Base-by-base conservation (phyloP, 2,888 invertebrate genomes). In the Yponomeuta cagnagella region DNA sequence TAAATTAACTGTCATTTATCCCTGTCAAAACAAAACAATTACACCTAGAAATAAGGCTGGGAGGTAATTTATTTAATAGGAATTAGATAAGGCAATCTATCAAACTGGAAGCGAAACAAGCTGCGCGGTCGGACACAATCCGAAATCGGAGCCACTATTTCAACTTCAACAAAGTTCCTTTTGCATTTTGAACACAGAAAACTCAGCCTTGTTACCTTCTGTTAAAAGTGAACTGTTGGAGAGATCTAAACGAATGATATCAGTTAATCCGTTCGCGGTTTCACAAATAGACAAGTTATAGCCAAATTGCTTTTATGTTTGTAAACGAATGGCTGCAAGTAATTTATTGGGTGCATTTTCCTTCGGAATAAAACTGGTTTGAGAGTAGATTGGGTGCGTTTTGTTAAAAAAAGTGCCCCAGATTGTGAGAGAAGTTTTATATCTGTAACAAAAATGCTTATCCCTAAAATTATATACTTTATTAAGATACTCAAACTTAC, bases 11-110 rank as follows among this genome's bases (percentile, higher is more conserved):
- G 71, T 70, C 66, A 80, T 87, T 85, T 86, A 87, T 86, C 76
- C 77, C 77, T 77, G 77, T 79, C 77, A 75, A 75, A 79, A 80
- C 81, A 80, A 83, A 83, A 86, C 83, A 85, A 86, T 85, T 85
- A 85, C 81, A 81, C 75, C 77, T 72, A 73, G 72, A 78, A 78
- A 82, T 83, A 78, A 82, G 82, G 80, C 82, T 79, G 79, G 52
- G 79, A 76, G 77, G 82, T 85, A 83, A 87, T 86, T 87, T 85
- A 87, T 88, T 80, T 79, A 79, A 80, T 80, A 78, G 81, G 81
- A 82, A 84, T 83, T 80, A 83, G 83, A 83, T 85, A 81, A 80
- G 77, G 78, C 81, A 77, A 81, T 85, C 80, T 77, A 80, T 84
- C 83, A 81, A 76, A 68, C 48, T n/a, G 68, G 31, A 31, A 52